Evolutionary conservation across 2,888 invertebrate species (phyloP).

Genomic region (Drosophila dives): DNA sequence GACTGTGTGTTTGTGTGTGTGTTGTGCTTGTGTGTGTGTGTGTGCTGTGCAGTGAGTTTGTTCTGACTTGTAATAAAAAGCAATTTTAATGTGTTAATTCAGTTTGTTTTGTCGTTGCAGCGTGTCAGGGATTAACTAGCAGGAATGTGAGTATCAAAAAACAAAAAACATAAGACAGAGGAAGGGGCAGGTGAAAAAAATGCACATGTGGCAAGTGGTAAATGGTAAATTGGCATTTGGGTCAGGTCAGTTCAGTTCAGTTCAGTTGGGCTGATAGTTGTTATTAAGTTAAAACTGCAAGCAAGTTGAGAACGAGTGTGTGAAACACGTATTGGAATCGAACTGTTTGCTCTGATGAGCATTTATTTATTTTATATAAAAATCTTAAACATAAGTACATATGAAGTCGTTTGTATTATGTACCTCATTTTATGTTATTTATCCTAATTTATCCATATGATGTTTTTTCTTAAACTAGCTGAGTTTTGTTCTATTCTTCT

Average conservation of each 20-base stretch:
- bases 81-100: constrained; percentile 80
- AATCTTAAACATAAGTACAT: too few relatives aligned
- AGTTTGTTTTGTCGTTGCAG: constrained; percentile 62
- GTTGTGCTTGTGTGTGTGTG: constrained; percentile 14
- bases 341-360: too few relatives aligned
- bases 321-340: too few relatives aligned
- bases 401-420: too few relatives aligned
- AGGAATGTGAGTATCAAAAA: constrained; percentile 11
- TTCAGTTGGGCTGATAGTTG: constrained; percentile 21
- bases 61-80: constrained; percentile 66
- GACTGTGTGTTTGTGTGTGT: not conserved
- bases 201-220: not conserved
- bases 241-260: constrained; percentile 29
- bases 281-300: constrained; percentile 45
- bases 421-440: too few relatives aligned
- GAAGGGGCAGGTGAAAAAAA: not conserved
- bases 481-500: too few relatives aligned
- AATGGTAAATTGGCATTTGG: constrained; percentile 1
- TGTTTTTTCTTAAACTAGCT: too few relatives aligned
- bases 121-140: constrained; percentile 53
- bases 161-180: not conserved
- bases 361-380: too few relatives aligned
- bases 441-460: too few relatives aligned
- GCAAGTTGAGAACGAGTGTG: constrained; percentile 53
- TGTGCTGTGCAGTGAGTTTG: constrained; percentile 14